A percentile compares a stretch with the other conserved stretches of the same genome.
phyloP scores from a whole-genome alignment of 2,113 vertebrate species.

The Odocoileus virginianus region DNA sequence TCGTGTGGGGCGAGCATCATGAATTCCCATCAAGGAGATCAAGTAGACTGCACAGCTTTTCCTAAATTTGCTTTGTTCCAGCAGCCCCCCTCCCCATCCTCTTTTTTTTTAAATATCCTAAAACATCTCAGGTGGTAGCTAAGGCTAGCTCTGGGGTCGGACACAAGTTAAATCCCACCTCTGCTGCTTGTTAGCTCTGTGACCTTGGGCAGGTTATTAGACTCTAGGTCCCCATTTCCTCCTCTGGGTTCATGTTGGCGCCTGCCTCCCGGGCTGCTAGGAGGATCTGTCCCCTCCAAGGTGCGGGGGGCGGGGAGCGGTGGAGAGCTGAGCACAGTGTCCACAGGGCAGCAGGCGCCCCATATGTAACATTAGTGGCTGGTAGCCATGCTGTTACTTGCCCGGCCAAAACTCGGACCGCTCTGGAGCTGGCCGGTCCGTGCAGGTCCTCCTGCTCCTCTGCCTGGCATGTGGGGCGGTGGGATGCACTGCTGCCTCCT shows the following conservation, averaged over 20 bases:
- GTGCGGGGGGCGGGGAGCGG: background rate
- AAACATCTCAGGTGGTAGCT: background rate
- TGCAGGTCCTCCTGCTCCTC: background rate
- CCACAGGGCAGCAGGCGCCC: accelerated
- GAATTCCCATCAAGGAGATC: accelerated
- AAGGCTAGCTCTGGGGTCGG: background rate
- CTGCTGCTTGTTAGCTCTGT: background rate
- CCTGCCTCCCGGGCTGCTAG: background rate
- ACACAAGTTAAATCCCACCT: background rate
- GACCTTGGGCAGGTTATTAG: background rate
- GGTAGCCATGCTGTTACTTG: background rate
- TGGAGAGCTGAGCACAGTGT: background rate
- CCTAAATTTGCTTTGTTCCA: background rate
- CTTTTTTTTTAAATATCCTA: background rate
- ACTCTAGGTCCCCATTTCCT: background rate
- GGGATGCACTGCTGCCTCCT: accelerated
- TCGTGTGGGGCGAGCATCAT: accelerated
- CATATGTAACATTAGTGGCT: accelerated
- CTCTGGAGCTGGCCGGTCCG: background rate
- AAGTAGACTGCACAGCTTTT: accelerated
- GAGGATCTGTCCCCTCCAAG: accelerated
- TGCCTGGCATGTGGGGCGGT: accelerated
- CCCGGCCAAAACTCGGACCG: accelerated
- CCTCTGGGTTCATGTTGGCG: accelerated
- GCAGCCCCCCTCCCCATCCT: background rate